Percentiles rank a stretch among this genome's conserved stretches.
These are phyloP conservation scores for Paratrypauchen microcephalus DNA, from an alignment of 2,797 vertebrate species.

Conservation along the genomic window DNA sequence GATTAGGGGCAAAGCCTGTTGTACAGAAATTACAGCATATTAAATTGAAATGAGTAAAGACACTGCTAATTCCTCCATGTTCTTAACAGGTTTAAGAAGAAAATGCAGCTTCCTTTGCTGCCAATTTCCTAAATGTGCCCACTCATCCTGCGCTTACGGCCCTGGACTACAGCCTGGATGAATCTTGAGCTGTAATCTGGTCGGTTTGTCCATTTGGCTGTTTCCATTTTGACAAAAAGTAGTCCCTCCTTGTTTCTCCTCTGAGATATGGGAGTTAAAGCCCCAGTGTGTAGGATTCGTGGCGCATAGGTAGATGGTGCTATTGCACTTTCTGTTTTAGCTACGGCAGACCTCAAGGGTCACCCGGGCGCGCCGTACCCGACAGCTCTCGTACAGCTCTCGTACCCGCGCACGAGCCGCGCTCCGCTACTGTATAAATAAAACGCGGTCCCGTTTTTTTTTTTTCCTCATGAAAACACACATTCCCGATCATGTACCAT, in stretches of 20 bases:
- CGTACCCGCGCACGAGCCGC: no score
- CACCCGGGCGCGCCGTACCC: no score
- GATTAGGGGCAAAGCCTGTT: background rate
- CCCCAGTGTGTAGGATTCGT: no score
- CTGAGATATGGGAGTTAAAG: slow-evolving; percentile 35
- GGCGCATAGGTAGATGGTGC: no score
- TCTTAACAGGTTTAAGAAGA: slow-evolving; percentile 9
- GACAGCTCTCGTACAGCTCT: no score
- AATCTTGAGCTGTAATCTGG: slow-evolving; percentile 30
- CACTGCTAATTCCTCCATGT: background rate
- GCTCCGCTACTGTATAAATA: no score
- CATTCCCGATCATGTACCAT: no score
- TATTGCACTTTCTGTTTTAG: no score
- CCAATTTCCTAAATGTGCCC: slow-evolving; percentile 41
- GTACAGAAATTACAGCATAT: slow-evolving; percentile 4
- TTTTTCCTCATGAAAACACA: no score
- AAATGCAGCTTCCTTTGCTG: slow-evolving; percentile 31
- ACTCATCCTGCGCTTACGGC: slow-evolving; percentile 25
- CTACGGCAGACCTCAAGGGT: no score
- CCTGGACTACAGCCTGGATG: slow-evolving; percentile 17
- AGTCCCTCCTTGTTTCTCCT: slow-evolving; percentile 16
- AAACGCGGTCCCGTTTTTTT: no score
- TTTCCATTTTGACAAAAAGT: slow-evolving; percentile 16
- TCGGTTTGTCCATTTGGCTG: slow-evolving; percentile 15
- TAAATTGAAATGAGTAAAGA: slow-evolving; percentile 7